Conservation (phyloP, 2,797 vertebrate species). For the Sebastes dallii region DNA sequence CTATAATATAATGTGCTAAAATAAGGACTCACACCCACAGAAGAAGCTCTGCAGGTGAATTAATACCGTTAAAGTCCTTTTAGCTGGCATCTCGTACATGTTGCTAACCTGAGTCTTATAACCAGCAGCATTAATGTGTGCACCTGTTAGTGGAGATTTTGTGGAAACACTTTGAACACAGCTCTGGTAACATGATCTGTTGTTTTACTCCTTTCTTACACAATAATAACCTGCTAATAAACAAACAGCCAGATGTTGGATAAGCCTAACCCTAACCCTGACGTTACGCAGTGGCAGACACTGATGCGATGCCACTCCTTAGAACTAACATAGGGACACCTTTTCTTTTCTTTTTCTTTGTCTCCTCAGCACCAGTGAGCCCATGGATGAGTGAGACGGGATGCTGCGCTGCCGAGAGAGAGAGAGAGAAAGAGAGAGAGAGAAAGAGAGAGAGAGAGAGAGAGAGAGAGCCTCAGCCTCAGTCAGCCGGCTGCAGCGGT, state of each 20-base stretch:
- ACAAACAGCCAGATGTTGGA: background rate
- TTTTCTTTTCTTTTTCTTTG: background rate
- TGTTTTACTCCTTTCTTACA: background rate
- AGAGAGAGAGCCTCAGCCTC: background rate
- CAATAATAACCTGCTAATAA: background rate
- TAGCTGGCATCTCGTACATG: background rate
- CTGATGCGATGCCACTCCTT: constrained; percentile 63
- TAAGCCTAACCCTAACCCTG: no score
- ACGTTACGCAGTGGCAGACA: background rate
- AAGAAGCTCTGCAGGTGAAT: background rate
- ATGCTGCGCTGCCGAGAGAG: constrained; percentile 63
- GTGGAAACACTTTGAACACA: background rate
- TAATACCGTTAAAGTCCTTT: background rate
- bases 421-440: constrained; percentile 36
- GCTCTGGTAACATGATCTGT: background rate
- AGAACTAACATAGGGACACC: constrained; percentile 50
- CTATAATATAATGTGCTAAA: no score
- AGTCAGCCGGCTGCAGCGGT: constrained; percentile 52
- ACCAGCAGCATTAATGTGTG: background rate
- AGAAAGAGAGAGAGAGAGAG: no score
- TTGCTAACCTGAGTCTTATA: background rate
- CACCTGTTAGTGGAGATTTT: background rate
- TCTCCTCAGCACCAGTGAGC: constrained; percentile 32
- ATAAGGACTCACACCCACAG: background rate
- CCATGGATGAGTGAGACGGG: constrained; percentile 26